Conservation (phyloP, 2,797 vertebrate genomes). For the Coracias cyanogaster region DNA sequence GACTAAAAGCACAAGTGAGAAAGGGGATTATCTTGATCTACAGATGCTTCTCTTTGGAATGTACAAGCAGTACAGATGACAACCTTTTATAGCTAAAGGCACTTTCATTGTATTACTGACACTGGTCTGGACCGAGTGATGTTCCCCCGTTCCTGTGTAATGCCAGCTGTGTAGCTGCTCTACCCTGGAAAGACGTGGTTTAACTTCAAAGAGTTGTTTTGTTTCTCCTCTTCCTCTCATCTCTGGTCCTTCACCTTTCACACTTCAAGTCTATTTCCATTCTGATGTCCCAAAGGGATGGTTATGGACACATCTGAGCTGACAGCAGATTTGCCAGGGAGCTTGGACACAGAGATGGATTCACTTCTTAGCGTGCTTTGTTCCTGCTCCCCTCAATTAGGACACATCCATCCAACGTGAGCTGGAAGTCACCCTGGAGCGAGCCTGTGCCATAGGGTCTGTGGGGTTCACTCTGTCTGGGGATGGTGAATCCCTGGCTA, state of each 20-base stretch:
- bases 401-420: neutral
- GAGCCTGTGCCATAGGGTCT: neutral
- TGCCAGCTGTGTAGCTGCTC: neutral
- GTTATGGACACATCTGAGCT: neutral
- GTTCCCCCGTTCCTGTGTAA: neutral
- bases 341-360: neutral
- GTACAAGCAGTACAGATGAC: neutral
- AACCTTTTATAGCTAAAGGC: neutral
- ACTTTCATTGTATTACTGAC: neutral
- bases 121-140: neutral
- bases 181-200: neutral
- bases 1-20: neutral
- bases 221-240: neutral
- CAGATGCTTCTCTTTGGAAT: neutral
- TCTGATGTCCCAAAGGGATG: neutral
- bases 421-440: neutral
- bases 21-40: neutral
- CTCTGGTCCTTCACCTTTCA: neutral
- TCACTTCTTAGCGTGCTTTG: accelerated
- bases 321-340: neutral
- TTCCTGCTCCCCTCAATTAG: neutral
- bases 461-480: accelerated
- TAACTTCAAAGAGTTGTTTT: neutral
- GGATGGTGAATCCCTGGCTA: neutral
- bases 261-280: neutral